Conservation (phyloP, 1,140 invertebrate genomes). For the Macrobrachium nipponense region DNA sequence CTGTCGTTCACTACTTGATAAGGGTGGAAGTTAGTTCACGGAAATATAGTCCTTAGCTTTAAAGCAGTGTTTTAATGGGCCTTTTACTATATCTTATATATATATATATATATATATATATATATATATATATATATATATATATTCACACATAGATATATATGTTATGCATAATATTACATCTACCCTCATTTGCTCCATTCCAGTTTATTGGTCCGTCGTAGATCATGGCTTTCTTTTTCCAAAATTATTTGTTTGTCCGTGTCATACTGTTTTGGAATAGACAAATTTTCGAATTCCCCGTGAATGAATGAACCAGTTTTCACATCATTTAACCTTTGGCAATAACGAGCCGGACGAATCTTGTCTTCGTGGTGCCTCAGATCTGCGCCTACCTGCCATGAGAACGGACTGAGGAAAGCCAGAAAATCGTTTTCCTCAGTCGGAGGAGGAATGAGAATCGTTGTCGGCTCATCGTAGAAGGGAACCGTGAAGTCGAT, state of each 20-base stretch:
- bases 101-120: constrained; percentile 16
- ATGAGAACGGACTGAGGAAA: constrained; percentile 65
- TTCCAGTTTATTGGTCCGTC: neutral
- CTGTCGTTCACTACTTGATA: too few relatives aligned
- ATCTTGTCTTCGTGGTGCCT: neutral
- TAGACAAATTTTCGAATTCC: too few relatives aligned
- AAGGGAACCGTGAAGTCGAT: constrained; percentile 70
- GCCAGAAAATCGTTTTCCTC: constrained; percentile 65
- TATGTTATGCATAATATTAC: neutral
- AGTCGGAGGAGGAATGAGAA: constrained; percentile 66
- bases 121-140: constrained; percentile 33
- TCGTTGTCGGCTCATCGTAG: constrained; percentile 66
- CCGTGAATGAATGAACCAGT: neutral
- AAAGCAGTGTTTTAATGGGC: too few relatives aligned
- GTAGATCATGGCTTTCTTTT: neutral
- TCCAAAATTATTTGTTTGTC: neutral
- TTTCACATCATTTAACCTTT: neutral
- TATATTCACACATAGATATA: constrained; percentile 16
- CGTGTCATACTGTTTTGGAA: too few relatives aligned
- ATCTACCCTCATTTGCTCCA: neutral
- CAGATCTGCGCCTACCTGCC: constrained; percentile 56
- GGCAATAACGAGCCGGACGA: neutral
- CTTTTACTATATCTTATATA: too few relatives aligned
- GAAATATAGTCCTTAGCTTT: too few relatives aligned
- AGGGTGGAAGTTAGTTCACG: too few relatives aligned